Base-by-base conservation (phyloP, 53 echinoderm and acorn worm species). In the Crossaster papposus region DNA sequence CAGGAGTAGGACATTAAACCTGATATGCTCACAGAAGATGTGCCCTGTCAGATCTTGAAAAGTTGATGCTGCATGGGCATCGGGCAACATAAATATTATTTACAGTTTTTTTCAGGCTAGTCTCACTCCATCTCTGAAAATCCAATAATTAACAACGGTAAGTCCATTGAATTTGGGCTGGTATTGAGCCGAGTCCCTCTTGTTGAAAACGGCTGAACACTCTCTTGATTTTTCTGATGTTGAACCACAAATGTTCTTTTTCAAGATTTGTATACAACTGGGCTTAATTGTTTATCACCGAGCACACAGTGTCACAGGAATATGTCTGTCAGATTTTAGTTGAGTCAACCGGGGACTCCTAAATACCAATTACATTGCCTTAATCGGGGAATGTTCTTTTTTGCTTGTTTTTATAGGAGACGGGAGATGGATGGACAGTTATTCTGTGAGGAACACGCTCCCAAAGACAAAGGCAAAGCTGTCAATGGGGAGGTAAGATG, bases 371-470 rank as follows among this genome's bases (percentile, higher is more conserved):
- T 34, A n/a, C n/a, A 31, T 10, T 29, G 28, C 36, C 14, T 70
- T 84, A 51, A 84, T 30, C 63, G 30, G 23, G 14, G 38, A 20
- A 4, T 76, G 4, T 33, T 62, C 11, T 54, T 34, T 75, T 64
- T 91, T 22, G 23, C 38, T 91, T 78, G 30, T 26, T 65, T 38
- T 70, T 88, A 65, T 74, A 96, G 96, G 96, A 83, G 96, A 93
- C 94, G 94, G 92, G 94, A 96, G 90, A 96, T 96, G 96, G 96
- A 96, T 70, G 96, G 94, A 24, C 96, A 96, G 94, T 84, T 94
- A 36, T 94, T 90, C 94, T 94, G 96, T 93, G 96, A 96, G 88
- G 96, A 96, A 30, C 94, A 94, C 81, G 89, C 94, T 68, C 90
- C 94, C 2, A 95, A 92, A 81, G 95, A 95, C 65, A 95, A 95